Conservation (phyloP, 1,140 invertebrate species). For the Eriocheir sinensis region DNA sequence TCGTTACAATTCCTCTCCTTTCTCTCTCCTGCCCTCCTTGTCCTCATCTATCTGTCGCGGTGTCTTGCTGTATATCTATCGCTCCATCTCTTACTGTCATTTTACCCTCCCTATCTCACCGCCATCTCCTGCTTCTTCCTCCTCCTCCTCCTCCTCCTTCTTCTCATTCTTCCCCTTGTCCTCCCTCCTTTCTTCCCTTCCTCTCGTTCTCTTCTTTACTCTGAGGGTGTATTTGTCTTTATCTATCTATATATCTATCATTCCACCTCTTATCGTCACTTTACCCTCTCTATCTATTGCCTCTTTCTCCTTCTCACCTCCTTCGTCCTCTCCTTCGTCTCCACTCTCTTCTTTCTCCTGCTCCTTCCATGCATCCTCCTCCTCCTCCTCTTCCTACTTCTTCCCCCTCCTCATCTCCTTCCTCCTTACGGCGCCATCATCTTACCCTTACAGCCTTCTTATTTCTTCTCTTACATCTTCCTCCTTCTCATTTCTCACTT, state of each 20-base stretch:
- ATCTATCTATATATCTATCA: background rate
- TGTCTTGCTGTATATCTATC: background rate
- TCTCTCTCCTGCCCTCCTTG: background rate
- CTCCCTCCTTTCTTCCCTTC: background rate
- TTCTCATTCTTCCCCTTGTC: background rate
- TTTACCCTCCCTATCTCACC: constrained; percentile 19
- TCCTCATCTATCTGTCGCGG: too few relatives aligned
- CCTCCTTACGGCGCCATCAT: background rate
- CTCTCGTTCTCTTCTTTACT: background rate
- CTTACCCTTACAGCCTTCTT: background rate
- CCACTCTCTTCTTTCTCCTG: background rate
- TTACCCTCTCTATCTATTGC: too few relatives aligned
- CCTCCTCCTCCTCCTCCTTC: background rate
- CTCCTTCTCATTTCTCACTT: background rate
- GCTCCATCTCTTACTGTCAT: constrained; percentile 37
- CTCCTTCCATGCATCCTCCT: background rate
- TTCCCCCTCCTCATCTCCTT: background rate
- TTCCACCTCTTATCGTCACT: background rate
- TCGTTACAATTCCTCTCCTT: background rate
- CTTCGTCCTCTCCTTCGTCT: background rate
- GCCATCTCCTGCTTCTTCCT: constrained; percentile 31
- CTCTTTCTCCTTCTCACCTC: background rate
- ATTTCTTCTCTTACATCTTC: background rate
- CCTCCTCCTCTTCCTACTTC: background rate
- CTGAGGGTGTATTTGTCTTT: background rate